These are phyloP conservation scores for Scaptomyza graminum DNA, from an alignment of 1,140 invertebrate species.

Conservation along the genomic window DNA sequence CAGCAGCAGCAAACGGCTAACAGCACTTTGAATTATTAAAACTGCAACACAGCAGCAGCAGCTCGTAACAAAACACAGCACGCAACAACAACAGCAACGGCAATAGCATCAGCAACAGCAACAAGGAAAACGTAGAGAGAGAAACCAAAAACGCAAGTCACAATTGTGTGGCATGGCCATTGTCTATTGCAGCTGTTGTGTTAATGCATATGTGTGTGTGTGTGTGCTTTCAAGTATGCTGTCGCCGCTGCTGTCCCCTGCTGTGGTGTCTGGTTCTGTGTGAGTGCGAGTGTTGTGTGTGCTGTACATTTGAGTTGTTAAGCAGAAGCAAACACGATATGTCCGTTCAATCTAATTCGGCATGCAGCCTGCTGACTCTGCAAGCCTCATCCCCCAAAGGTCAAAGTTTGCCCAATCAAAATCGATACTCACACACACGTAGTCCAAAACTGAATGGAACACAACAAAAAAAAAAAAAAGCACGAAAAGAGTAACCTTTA, in stretches of 20 bases:
- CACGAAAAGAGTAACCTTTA: slow-evolving; percentile 10
- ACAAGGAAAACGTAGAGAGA: background rate
- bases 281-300: background rate
- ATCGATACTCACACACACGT: slow-evolving; percentile 13
- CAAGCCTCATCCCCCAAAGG: slow-evolving; percentile 11
- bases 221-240: slow-evolving; percentile 21
- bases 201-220: slow-evolving; percentile 3
- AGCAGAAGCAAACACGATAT: slow-evolving; percentile 33
- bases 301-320: slow-evolving; percentile 15
- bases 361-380: background rate
- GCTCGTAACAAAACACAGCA: background rate
- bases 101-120: background rate
- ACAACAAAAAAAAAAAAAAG: no score
- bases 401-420: slow-evolving; percentile 21
- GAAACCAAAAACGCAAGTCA: slow-evolving; percentile 19
- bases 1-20: slow-evolving; percentile 14
- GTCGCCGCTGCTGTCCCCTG: slow-evolving; percentile 12
- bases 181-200: slow-evolving; percentile 14
- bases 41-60: slow-evolving; percentile 50
- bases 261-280: background rate
- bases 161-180: slow-evolving; percentile 24
- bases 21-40: slow-evolving; percentile 80
- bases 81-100: slow-evolving; percentile 45
- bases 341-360: slow-evolving; percentile 15
- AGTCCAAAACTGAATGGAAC: background rate